Base-by-base conservation (phyloP, 1,140 invertebrate genomes). In the Drosophila ananassae region DNA sequence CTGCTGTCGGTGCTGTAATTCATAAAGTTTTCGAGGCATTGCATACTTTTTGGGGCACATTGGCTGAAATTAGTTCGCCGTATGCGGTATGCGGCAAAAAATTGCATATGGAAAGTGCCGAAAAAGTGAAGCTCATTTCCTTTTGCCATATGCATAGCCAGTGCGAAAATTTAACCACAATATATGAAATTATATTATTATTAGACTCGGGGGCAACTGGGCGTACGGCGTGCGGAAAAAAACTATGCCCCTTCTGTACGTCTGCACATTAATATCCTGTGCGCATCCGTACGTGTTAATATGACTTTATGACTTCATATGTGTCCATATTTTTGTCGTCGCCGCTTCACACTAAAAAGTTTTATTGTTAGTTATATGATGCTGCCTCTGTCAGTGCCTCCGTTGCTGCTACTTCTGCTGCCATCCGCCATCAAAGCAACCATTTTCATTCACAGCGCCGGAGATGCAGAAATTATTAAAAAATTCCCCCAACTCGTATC, bases 261-360 rank as follows among this genome's bases (percentile, higher is more conserved):
- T 62, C 62, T 85, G 76, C 79, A 89, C 84, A 89, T 89, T 89
- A 89, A 89, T 89, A 89, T 89, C 84, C 84, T 89, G 80, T 89
- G 84, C 84, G 85, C 82, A 89, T 83, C 89, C 84, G 84, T 89
- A 89, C 84, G 84, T 89, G 84, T 89, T 89, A 89, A 89, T 89
- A 89, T 89, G 84, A 89, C 84, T 89, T 89, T 89, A 89, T 89
- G 84, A 89, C 84, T 89, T 89, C 79, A 89, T 89, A 89, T 89
- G 83, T 87, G 82, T 87, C 82, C 82, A 85, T 85, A 85, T 87
- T 85, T 85, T 82, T 85, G 79, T 89, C 83, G 58, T 76, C 74
- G 69, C 78, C 64, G 81, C 78, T 87, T 87, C 82, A 78, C 75
- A 82, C 78, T 85, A 82, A 87, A 87, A 87, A 87, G 72, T 87